Conservation (phyloP, 30 jellyfish, hydroid and myxozoan species). For the Chironex yamaguchii region DNA sequence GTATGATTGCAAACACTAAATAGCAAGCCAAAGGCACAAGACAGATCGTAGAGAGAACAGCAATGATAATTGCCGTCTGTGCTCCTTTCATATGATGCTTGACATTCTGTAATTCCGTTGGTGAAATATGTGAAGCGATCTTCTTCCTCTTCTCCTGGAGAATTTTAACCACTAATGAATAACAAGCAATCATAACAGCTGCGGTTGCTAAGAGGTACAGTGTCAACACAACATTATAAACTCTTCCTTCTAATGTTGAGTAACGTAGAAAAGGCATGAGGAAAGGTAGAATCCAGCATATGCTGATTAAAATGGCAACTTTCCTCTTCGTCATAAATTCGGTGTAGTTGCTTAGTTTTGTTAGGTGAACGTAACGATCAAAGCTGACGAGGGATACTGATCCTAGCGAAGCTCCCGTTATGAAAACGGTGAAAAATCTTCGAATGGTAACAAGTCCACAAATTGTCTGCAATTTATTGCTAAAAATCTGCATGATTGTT, state of each 20-base stretch:
- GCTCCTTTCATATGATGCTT: constrained; percentile 57
- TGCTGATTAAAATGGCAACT: constrained; percentile 21
- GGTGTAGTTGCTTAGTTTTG: constrained; percentile 57
- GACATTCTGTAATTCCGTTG: not conserved
- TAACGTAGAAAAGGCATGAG: constrained; percentile 70
- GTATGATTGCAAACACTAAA: constrained; percentile 29
- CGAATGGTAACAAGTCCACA: constrained; percentile 65
- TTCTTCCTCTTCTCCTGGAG: constrained; percentile 3
- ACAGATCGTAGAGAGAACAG: constrained; percentile 8
- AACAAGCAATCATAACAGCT: constrained; percentile 51
- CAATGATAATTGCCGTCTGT: constrained; percentile 6
- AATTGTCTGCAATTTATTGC: constrained; percentile 12
- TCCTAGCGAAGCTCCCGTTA: constrained; percentile 81
- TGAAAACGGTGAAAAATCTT: constrained; percentile 57
- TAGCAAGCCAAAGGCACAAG: constrained; percentile 36
- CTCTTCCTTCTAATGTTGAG: constrained; percentile 27
- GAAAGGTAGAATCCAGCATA: constrained; percentile 82
- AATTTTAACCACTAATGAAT: constrained; percentile 33
- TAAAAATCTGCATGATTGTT: constrained; percentile 50
- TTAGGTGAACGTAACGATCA: constrained; percentile 78
- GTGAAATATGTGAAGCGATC: not conserved
- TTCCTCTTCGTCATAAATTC: constrained; percentile 54
- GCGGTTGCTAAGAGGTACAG: constrained; percentile 17
- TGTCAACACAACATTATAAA: constrained; percentile 19
- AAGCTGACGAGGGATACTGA: constrained; percentile 69